These are phyloP conservation scores for Orius insidiosus DNA, from an alignment of 1,140 invertebrate species.

Conservation along the genomic window DNA sequence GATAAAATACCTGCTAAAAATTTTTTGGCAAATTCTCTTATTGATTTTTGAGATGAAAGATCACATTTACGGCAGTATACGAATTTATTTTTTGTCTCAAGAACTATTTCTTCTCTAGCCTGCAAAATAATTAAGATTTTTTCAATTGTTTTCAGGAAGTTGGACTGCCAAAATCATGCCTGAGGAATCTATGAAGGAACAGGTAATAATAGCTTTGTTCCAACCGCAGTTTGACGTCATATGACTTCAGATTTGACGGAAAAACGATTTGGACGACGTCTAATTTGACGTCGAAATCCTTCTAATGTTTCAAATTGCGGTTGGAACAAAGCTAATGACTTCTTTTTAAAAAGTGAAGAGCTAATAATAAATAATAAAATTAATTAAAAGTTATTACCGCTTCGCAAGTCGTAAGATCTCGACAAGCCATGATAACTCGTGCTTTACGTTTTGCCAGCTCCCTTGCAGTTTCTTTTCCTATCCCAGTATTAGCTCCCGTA, in stretches of 20 bases:
- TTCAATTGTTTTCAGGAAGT: background rate
- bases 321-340: no score
- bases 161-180: background rate
- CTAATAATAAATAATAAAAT: no score
- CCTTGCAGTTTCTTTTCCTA: constrained; percentile 39
- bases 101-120: constrained; percentile 56
- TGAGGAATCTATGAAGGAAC: no score
- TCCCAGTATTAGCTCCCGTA: constrained; percentile 43
- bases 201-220: no score
- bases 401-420: constrained; percentile 33
- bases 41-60: constrained; percentile 57
- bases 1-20: constrained; percentile 21
- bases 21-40: constrained; percentile 49
- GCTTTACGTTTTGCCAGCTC: constrained; percentile 37
- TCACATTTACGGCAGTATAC: constrained; percentile 69
- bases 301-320: no score
- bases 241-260: no score
- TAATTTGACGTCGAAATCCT: no score
- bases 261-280: no score
- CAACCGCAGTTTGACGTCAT: no score
- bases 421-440: constrained; percentile 54
- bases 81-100: constrained; percentile 57
- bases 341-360: no score
- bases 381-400: no score
- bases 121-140: constrained; percentile 22